Conservation (phyloP, 2,888 invertebrate species). For the Erebia palarica region DNA sequence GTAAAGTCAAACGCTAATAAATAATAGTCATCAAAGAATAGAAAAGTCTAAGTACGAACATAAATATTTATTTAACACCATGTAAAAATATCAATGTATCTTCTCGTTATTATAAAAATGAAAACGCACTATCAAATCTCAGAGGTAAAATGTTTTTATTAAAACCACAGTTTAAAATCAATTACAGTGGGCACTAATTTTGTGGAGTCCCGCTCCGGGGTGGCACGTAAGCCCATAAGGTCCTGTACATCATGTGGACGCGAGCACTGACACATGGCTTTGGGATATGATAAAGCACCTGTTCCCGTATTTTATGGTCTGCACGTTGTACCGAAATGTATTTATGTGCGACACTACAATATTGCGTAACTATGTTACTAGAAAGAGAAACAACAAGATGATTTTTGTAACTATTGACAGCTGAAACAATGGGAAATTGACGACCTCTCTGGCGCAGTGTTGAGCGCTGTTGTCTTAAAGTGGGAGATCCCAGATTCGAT, state of each 20-base stretch:
- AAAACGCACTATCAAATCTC: background rate
- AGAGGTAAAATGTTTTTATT: conserved; percentile 10
- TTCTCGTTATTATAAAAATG: background rate
- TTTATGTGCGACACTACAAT: conserved; percentile 34
- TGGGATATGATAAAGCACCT: conserved; percentile 76
- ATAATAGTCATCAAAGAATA: no score
- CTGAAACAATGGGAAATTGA: background rate
- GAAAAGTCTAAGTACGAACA: no score
- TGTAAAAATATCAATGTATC: background rate
- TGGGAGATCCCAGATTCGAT: no score
- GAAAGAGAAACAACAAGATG: background rate
- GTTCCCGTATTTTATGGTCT: conserved; percentile 77
- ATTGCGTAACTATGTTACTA: background rate
- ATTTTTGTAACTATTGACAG: background rate
- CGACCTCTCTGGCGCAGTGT: no score
- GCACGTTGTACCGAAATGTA: conserved; percentile 66
- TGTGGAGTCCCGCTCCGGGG: conserved; percentile 47
- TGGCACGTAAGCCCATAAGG: conserved; percentile 65
- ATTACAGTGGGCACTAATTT: conserved; percentile 68
- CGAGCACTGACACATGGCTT: conserved; percentile 72
- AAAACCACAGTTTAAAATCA: conserved; percentile 53
- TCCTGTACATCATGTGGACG: conserved; percentile 72
- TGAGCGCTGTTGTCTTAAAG: no score
- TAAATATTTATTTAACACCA: no score
- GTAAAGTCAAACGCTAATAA: no score